These are phyloP conservation scores for Centrocercus urophasianus DNA, from an alignment of 2,113 vertebrate species.

Conservation along the genomic window DNA sequence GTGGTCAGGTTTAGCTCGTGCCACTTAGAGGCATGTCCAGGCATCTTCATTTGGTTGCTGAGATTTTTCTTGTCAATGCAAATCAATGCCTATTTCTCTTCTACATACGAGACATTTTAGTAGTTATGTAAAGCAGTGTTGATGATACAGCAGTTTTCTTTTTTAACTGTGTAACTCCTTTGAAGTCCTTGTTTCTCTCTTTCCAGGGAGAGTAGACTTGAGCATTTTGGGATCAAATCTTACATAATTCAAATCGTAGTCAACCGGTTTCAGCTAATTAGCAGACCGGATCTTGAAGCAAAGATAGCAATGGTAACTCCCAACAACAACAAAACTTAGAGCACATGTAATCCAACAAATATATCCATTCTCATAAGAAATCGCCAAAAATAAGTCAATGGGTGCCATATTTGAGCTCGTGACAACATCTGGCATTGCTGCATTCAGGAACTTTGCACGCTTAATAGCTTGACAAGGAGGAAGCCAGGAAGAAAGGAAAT, in stretches of 20 bases:
- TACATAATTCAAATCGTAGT: accelerated
- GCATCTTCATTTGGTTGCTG: not conserved
- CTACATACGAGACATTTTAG: not conserved
- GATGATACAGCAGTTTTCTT: not conserved
- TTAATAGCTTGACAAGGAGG: not conserved
- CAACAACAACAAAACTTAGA: too few relatives aligned
- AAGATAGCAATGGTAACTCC: not conserved
- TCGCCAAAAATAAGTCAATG: not conserved
- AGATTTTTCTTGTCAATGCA: not conserved
- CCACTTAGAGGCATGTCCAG: not conserved
- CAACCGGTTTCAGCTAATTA: not conserved
- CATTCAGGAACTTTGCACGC: not conserved
- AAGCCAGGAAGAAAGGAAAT: not conserved
- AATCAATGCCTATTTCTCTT: not conserved
- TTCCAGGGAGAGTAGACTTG: not conserved
- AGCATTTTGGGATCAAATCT: not conserved
- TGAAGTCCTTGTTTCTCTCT: not conserved
- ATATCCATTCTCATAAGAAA: not conserved
- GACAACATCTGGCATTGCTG: not conserved
- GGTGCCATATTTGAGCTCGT: not conserved
- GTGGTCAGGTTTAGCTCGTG: not conserved
- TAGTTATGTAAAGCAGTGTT: not conserved
- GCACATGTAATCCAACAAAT: not conserved
- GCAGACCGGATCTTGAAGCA: not conserved
- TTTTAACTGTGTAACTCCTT: not conserved